phyloP scores from a whole-genome alignment of 2,888 invertebrate species.

The Lissocephala sabroskyi region DNA sequence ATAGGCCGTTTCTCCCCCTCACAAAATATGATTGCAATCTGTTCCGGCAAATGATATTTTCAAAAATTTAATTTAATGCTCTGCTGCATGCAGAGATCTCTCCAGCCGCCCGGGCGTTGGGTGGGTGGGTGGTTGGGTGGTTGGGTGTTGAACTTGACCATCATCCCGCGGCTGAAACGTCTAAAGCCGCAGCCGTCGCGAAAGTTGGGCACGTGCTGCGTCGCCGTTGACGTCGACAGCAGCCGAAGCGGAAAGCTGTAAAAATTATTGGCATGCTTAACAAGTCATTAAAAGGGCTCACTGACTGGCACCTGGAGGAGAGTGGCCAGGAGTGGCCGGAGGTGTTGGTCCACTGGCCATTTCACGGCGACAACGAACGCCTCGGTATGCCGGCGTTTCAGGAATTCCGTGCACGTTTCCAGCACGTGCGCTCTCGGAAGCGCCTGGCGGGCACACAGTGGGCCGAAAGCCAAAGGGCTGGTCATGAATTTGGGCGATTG shows the following conservation, averaged over 20 bases:
- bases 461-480: too few relatives aligned
- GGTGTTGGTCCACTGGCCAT: neutral
- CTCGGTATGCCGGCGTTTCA: slow-evolving; percentile 41
- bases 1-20: too few relatives aligned
- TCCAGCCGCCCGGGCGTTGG: too few relatives aligned
- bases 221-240: slow-evolving; percentile 4
- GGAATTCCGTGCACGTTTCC: slow-evolving; percentile 69
- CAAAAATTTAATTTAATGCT: slow-evolving; percentile 71
- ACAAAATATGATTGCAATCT: slow-evolving; percentile 40
- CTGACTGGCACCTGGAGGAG: neutral
- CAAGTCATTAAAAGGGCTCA: slow-evolving; percentile 46
- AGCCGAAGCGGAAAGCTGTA: slow-evolving; percentile 46
- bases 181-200: slow-evolving; percentile 27
- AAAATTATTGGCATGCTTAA: slow-evolving; percentile 63
- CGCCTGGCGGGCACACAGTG: slow-evolving; percentile 41
- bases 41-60: slow-evolving; percentile 2
- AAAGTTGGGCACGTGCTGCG: slow-evolving; percentile 48
- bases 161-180: slow-evolving; percentile 12
- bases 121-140: slow-evolving; percentile 5
- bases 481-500: too few relatives aligned
- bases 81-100: slow-evolving; percentile 56
- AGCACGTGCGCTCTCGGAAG: slow-evolving; percentile 62
- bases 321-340: neutral
- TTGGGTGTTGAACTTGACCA: slow-evolving; percentile 8
- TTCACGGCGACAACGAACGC: slow-evolving; percentile 31